These are phyloP conservation scores for Takifugu bimaculatus DNA, from an alignment of 2,113 vertebrate species.

Conservation along the genomic window DNA sequence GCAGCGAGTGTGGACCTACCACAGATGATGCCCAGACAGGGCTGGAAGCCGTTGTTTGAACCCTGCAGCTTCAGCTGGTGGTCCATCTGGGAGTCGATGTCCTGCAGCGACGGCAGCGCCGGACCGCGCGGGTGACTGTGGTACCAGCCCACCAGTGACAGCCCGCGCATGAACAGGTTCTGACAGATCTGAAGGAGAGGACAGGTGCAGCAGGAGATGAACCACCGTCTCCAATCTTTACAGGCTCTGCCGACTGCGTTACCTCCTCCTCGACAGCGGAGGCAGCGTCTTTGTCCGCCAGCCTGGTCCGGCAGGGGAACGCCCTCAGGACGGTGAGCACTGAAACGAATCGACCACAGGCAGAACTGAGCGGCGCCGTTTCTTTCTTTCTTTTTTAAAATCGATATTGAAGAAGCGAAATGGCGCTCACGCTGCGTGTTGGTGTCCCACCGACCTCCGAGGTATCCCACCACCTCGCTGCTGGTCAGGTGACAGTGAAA, in stretches of 20 bases:
- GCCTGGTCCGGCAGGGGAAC: constrained; percentile 88
- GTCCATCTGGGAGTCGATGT: constrained; percentile 95
- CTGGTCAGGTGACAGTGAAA: constrained; percentile 95
- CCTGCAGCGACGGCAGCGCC: constrained; percentile 88
- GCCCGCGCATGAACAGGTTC: constrained; percentile 89
- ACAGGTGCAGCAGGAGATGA: no score
- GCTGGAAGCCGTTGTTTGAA: constrained; percentile 91
- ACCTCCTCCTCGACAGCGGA: constrained; percentile 89
- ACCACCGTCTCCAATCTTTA: not conserved
- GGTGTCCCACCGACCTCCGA: constrained; percentile 95
- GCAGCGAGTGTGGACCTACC: constrained; percentile 64
- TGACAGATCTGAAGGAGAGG: constrained; percentile 80
- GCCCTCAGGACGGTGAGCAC: constrained; percentile 89
- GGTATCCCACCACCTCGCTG: constrained; percentile 93
- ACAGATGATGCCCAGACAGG: constrained; percentile 92
- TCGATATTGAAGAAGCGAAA: no score
- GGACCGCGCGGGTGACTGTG: constrained; percentile 92
- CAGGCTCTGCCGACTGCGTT: constrained; percentile 12
- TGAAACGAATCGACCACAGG: constrained; percentile 48
- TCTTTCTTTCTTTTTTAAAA: not conserved
- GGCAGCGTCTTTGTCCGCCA: constrained; percentile 81
- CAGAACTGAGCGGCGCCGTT: not conserved
- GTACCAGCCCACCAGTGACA: constrained; percentile 96
- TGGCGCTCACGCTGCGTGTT: constrained; percentile 84
- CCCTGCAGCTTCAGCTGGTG: constrained; percentile 94